Conservation (phyloP, 1,140 invertebrate genomes). For the Spodoptera litura region DNA sequence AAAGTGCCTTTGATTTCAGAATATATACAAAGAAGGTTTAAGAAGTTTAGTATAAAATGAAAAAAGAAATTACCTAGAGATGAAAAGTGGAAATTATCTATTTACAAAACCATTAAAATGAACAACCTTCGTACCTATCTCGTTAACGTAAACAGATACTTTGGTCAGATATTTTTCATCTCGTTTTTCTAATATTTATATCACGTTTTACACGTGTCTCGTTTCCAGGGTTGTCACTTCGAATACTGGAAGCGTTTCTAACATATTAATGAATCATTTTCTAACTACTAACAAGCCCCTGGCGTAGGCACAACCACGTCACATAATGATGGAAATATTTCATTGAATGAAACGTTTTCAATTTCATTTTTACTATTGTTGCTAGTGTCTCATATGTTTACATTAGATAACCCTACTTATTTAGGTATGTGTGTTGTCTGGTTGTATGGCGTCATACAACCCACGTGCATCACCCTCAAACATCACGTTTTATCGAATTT, state of each 20-base stretch:
- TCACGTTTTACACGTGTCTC: constrained; percentile 17
- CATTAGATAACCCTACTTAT: constrained; percentile 51
- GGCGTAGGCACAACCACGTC: not conserved
- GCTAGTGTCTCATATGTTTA: constrained; percentile 36
- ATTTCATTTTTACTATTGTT: constrained; percentile 34
- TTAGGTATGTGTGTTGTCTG: constrained; percentile 54
- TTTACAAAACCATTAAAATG: too few species aligned
- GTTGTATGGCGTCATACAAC: constrained; percentile 48
- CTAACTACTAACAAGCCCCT: not conserved
- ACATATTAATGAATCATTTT: constrained; percentile 19
- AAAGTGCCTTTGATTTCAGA: too few species aligned
- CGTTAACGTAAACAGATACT: too few species aligned
- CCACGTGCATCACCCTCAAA: constrained; percentile 58
- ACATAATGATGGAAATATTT: constrained; percentile 12
- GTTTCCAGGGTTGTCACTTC: constrained; percentile 3
- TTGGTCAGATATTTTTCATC: not conserved
- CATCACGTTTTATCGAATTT: constrained; percentile 65
- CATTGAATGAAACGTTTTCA: constrained; percentile 15
- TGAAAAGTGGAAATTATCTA: too few species aligned
- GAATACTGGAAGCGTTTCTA: not conserved
- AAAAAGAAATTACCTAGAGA: too few species aligned
- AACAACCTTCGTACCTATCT: too few species aligned
- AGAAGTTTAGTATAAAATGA: too few species aligned
- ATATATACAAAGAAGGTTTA: too few species aligned
- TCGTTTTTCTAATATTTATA: not conserved